phyloP scores from a whole-genome alignment of 2,888 invertebrate species.

The Allygus modestus region DNA sequence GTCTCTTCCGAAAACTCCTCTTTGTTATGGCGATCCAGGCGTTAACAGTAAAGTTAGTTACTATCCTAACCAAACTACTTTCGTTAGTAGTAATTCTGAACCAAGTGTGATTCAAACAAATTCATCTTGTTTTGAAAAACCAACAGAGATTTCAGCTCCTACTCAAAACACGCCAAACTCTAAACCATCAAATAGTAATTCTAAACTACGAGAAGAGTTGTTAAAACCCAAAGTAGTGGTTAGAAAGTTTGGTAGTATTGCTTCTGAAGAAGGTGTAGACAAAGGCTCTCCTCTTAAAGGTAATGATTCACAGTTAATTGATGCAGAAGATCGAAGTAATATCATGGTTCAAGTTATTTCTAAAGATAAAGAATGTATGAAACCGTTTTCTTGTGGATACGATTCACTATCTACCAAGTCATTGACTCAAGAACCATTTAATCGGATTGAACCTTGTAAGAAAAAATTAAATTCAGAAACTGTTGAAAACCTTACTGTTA shows the following conservation, averaged over 20 bases:
- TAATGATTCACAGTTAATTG: background rate
- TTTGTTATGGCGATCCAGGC: constrained; percentile 40
- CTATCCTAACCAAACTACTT: background rate
- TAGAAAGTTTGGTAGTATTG: background rate
- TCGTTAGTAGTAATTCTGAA: background rate
- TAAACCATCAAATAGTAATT: background rate
- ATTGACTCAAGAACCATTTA: background rate
- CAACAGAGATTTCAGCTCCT: background rate
- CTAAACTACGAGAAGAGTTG: constrained; percentile 14
- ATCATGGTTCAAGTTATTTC: background rate
- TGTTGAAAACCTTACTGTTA: too few species aligned
- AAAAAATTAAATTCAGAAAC: background rate
- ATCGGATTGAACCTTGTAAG: background rate
- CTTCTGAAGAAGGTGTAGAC: background rate
- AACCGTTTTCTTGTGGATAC: background rate
- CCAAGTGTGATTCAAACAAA: background rate
- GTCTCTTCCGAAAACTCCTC: constrained; percentile 43
- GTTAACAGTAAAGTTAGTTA: background rate
- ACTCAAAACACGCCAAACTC: background rate
- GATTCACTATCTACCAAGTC: background rate
- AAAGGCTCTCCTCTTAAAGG: background rate
- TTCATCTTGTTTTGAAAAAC: background rate
- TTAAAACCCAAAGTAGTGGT: background rate
- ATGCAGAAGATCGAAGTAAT: background rate
- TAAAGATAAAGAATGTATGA: background rate